Evolutionary conservation across 2,888 invertebrate species (phyloP).

Genomic region (Gasteruption jaculator): DNA sequence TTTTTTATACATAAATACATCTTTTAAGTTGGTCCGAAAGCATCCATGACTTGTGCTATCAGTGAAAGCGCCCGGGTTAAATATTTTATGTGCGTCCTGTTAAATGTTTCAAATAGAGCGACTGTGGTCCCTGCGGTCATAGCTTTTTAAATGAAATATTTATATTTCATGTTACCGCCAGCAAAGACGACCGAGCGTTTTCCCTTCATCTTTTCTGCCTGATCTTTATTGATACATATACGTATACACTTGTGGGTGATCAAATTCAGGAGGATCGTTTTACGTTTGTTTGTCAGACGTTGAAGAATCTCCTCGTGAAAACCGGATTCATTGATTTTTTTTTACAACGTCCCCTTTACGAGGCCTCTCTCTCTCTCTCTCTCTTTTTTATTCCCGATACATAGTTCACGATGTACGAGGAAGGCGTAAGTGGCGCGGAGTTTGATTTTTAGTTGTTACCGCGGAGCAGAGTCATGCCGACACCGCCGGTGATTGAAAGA

Average conservation of each 20-base stretch:
- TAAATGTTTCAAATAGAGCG: conserved; percentile 24
- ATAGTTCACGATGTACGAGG: conserved; percentile 12
- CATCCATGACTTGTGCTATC: too few relatives aligned
- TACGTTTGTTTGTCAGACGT: too few relatives aligned
- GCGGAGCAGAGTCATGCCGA: conserved; percentile 7
- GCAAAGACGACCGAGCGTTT: too few relatives aligned
- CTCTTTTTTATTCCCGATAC: conserved; percentile 12
- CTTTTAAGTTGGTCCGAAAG: too few relatives aligned
- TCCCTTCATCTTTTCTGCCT: too few relatives aligned
- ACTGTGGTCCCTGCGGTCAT: conserved; percentile 15
- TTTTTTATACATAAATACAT: too few relatives aligned
- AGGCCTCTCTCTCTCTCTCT: conserved; percentile 9
- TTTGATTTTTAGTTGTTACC: conserved; percentile 28
- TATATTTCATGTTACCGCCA: conserved; percentile 16
- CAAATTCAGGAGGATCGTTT: too few relatives aligned
- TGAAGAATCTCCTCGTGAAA: too few relatives aligned
- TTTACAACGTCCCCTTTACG: conserved; percentile 15
- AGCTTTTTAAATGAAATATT: conserved; percentile 18
- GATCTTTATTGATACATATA: too few relatives aligned
- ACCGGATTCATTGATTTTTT: conserved; percentile 22
- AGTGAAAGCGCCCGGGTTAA: conserved; percentile 17
- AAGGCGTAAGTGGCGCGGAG: conserved; percentile 11
- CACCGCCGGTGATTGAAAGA: conserved; percentile 29
- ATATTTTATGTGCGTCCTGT: conserved; percentile 20
- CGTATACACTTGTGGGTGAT: too few relatives aligned